Conservation (phyloP, 2,113 vertebrate species). For the Microcebus tavaratra region DNA sequence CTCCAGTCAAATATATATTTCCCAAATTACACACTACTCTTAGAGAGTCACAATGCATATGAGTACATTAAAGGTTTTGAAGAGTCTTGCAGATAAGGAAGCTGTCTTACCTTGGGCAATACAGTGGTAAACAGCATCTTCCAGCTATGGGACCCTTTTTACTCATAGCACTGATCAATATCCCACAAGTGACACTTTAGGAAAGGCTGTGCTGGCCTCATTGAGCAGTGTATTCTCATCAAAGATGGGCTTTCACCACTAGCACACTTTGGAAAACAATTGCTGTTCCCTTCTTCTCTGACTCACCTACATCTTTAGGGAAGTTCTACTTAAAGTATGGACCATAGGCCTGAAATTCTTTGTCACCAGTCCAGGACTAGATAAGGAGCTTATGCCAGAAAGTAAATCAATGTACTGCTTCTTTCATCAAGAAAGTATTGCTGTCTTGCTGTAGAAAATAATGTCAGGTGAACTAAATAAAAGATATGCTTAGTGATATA, state of each 20-base stretch:
- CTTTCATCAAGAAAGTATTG: background rate
- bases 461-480: background rate
- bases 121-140: background rate
- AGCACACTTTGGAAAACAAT: conserved; percentile 6
- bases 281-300: background rate
- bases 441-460: background rate
- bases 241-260: background rate
- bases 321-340: background rate
- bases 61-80: background rate
- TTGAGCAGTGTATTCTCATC: background rate
- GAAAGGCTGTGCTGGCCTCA: background rate
- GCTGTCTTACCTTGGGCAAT: background rate
- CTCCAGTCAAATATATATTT: background rate
- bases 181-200: background rate
- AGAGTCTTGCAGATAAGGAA: background rate
- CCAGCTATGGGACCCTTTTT: background rate
- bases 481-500: background rate
- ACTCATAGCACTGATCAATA: background rate
- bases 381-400: background rate
- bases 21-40: background rate
- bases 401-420: background rate
- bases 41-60: background rate
- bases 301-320: background rate
- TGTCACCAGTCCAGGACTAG: background rate
- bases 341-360: background rate